Conservation (phyloP, 1,140 invertebrate genomes). For the Drosophila ercepeae region DNA sequence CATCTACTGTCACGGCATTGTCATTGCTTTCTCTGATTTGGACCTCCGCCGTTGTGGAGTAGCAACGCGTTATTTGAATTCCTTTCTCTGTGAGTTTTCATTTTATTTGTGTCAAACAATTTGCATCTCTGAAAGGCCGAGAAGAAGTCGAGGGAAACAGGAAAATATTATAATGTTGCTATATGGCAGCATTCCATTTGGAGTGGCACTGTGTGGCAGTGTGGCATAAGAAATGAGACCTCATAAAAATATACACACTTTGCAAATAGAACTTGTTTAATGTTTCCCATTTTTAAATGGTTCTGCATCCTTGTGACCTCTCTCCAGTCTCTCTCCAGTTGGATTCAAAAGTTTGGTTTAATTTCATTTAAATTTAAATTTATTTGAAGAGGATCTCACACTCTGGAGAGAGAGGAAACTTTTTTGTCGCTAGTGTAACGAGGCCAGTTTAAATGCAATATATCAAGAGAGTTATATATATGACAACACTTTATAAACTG, state of each 20-base stretch:
- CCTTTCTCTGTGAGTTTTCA: conserved; percentile 11
- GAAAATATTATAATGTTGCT: conserved; percentile 43
- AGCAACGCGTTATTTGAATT: conserved; percentile 69
- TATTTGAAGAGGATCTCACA: conserved; percentile 24
- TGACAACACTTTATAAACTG: conserved; percentile 39
- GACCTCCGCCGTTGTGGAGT: conserved; percentile 33
- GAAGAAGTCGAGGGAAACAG: conserved; percentile 16
- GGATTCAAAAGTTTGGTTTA: conserved; percentile 45
- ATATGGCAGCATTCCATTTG: conserved; percentile 9
- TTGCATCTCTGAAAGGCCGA: conserved; percentile 57
- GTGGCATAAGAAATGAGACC: neutral
- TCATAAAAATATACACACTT: conserved; percentile 23
- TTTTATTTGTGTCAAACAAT: conserved; percentile 61
- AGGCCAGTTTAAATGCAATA: conserved; percentile 70
- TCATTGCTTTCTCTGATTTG: conserved; percentile 70
- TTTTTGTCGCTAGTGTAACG: conserved; percentile 51
- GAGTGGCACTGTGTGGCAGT: neutral
- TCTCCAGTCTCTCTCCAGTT: neutral
- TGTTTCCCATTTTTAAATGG: neutral
- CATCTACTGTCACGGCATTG: conserved; percentile 28
- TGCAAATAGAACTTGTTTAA: neutral
- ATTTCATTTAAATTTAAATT: conserved; percentile 54
- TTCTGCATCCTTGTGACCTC: neutral
- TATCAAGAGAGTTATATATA: conserved; percentile 43
- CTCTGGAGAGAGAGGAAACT: conserved; percentile 32